Evolutionary conservation across 2,113 vertebrate species (phyloP).

Genomic region (Ascaphus truei): DNA sequence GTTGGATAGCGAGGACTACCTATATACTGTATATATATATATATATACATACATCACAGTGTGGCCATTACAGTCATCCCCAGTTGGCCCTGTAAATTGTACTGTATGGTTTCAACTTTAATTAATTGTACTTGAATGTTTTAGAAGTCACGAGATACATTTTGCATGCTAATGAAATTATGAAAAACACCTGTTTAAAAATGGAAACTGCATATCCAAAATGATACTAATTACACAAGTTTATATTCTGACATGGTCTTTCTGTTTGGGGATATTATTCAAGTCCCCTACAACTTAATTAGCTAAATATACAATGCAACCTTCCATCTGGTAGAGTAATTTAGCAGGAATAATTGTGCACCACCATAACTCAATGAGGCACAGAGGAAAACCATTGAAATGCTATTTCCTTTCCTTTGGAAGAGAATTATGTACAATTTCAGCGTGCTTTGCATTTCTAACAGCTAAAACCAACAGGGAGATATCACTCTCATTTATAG

Average conservation of each 20-base stretch:
- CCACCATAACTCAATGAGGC: slow-evolving; percentile 82
- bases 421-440: slow-evolving; percentile 84
- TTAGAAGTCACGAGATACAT: neutral
- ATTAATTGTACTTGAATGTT: neutral
- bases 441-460: slow-evolving; percentile 74
- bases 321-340: slow-evolving; percentile 80
- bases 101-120: neutral
- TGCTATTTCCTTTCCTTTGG: slow-evolving; percentile 88
- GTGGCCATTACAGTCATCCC: neutral
- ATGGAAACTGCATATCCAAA: slow-evolving; percentile 30
- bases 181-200: slow-evolving; percentile 13
- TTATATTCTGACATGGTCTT: slow-evolving; percentile 54
- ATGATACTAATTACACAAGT: slow-evolving; percentile 46
- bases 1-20: too few relatives aligned
- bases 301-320: slow-evolving; percentile 71
- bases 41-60: neutral
- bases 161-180: slow-evolving; percentile 21
- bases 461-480: slow-evolving; percentile 74
- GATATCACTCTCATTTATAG: slow-evolving; percentile 81
- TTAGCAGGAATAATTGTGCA: slow-evolving; percentile 82
- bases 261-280: slow-evolving; percentile 56
- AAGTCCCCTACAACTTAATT: slow-evolving; percentile 69
- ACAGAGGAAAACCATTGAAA: slow-evolving; percentile 83
- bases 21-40: too few relatives aligned
- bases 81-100: neutral